Evolutionary conservation across 2,888 invertebrate genomes (phyloP), one percentile per base, ranked within the genome.

Genomic region (Philereme transversata): DNA sequence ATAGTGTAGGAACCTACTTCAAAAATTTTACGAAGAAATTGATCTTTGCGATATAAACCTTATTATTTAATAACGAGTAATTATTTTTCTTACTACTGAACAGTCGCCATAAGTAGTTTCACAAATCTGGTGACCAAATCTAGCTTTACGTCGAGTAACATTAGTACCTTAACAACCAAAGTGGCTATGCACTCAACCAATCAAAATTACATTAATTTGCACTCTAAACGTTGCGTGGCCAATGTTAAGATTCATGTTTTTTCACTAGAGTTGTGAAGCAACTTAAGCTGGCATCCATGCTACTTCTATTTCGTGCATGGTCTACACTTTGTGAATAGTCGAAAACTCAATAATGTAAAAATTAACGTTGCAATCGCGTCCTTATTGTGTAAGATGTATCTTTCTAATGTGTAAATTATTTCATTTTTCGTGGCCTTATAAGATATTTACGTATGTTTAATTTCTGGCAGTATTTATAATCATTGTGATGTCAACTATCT

Each of bases 391-490:
- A 61, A 62, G 61, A 60, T 64, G 46, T 64, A 58, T 64, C 38
- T 62, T 60, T 67, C 44, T 60, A 55, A 61, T 58, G 46, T 69
- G 65, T 67, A 67, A 65, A 71, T 58, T 70, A 70, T 75, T 70
- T 69, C 58, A 71, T 75, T 71, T 70, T 73, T 72, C 68, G 77
- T 77, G 77, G 79, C 79, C 79, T 79, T 79, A 77, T 73, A 64
- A 71, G 1, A 67, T 73, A 71, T 78, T 22, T 76, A 75, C 68
- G 67, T 22, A 62, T 72, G 68, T 69, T 75, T 60, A 65, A 72
- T 67, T 62, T 68, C 69, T 67, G 67, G 62, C 62, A 57, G 51
- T 60, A 46, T 52, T 55, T 55, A 57, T 43, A 47, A 7, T 9
- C 11, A 22, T 22, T 45, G 45, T 45, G 45, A 44, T 48, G 52